These are phyloP conservation scores for Deilephila porcellus DNA, from an alignment of 2,888 invertebrate genomes.

Conservation along the genomic window DNA sequence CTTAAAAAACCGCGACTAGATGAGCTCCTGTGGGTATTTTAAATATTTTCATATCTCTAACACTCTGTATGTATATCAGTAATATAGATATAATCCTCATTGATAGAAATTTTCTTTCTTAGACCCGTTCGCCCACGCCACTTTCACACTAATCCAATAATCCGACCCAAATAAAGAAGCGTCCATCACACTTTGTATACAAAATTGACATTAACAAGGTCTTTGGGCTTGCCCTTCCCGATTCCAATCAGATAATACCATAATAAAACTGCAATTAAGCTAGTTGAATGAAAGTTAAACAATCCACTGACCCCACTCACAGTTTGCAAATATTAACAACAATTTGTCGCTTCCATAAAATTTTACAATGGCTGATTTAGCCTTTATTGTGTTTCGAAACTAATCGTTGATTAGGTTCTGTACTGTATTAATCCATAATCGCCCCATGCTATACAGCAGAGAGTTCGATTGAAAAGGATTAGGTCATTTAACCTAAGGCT, in stretches of 20 bases:
- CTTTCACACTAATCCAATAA: background rate
- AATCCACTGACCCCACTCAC: slow-evolving; percentile 43
- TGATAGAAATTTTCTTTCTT: background rate
- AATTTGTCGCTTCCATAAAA: slow-evolving; percentile 32
- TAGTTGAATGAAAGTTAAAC: slow-evolving; percentile 45
- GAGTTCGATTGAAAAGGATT: too few species aligned
- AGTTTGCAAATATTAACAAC: slow-evolving; percentile 44
- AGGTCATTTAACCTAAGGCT: too few species aligned
- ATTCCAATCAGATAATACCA: slow-evolving; percentile 16
- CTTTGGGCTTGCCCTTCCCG: background rate
- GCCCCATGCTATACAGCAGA: too few species aligned
- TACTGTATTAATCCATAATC: too few species aligned
- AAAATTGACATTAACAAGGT: slow-evolving; percentile 12
- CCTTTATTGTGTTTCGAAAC: background rate
- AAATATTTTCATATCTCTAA: too few species aligned
- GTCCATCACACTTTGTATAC: slow-evolving; percentile 1
- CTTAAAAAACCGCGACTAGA: too few species aligned
- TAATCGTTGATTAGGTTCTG: background rate
- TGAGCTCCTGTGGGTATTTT: too few species aligned
- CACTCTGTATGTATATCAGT: too few species aligned
- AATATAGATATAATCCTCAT: too few species aligned
- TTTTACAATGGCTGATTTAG: slow-evolving; percentile 2
- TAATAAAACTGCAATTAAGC: slow-evolving; percentile 35
- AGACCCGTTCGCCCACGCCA: background rate
- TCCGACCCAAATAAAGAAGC: background rate